Conservation (phyloP, 2,113 vertebrate species). For the Anolis carolinensis region DNA sequence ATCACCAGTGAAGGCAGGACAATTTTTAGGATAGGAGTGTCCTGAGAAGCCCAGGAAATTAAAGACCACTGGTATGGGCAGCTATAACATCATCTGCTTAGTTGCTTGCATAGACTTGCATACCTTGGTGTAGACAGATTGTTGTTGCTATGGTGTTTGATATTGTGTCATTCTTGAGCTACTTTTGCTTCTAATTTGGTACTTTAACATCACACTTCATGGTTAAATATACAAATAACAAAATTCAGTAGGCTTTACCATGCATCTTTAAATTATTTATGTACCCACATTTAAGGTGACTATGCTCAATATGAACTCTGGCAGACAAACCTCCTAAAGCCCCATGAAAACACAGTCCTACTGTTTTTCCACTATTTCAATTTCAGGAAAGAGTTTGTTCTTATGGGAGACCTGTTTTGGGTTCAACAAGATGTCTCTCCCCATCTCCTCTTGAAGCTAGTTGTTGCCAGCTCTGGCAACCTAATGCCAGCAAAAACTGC, state of each 20-base stretch:
- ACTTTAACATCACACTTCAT: not conserved
- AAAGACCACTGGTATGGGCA: not conserved
- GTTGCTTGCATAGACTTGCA: not conserved
- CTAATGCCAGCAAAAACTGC: not conserved
- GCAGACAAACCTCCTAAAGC: not conserved
- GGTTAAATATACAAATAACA: not conserved
- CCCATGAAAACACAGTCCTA: not conserved
- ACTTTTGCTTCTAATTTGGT: not conserved
- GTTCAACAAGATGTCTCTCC: not conserved
- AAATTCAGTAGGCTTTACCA: not conserved
- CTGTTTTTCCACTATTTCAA: not conserved
- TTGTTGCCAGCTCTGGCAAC: not conserved
- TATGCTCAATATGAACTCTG: not conserved
- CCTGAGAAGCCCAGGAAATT: not conserved
- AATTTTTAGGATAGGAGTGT: no score
- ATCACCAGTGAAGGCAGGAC: not conserved
- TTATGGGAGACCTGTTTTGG: no score
- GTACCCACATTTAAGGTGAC: not conserved
- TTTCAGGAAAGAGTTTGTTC: not conserved
- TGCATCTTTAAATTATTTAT: not conserved
- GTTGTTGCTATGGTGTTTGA: slow-evolving; percentile 27
- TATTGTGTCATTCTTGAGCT: not conserved
- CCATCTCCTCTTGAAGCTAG: not conserved
- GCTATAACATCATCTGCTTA: not conserved
- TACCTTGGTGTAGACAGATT: not conserved